phyloP scores from a whole-genome alignment of 2,113 vertebrate species.

The Macheiramphus alcinus region DNA sequence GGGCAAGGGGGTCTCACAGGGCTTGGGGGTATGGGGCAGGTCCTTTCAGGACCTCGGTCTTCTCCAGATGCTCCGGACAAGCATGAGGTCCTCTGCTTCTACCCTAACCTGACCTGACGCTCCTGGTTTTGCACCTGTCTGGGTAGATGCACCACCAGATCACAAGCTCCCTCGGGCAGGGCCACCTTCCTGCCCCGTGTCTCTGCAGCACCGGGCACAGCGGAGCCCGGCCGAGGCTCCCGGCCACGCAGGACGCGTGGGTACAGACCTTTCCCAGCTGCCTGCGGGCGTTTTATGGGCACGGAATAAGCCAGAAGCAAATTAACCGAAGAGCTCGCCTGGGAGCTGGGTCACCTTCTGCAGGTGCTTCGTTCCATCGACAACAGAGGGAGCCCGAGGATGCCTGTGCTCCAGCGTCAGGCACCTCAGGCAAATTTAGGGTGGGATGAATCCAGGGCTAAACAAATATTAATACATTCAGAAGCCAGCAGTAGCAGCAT shows the following conservation, averaged over 20 bases:
- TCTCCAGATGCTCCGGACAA: not conserved
- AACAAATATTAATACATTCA: not conserved
- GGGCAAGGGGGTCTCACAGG: not conserved
- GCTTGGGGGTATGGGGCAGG: too few species aligned
- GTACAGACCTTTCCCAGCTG: not conserved
- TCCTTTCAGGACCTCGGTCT: not conserved
- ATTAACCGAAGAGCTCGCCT: not conserved
- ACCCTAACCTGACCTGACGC: not conserved
- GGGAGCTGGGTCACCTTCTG: not conserved
- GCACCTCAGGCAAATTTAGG: not conserved
- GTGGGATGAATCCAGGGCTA: not conserved
- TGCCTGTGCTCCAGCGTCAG: not conserved
- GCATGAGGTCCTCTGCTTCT: not conserved
- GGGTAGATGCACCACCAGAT: not conserved
- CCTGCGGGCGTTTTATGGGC: not conserved
- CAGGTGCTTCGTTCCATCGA: not conserved
- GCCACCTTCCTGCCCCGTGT: not conserved
- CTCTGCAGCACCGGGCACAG: not conserved
- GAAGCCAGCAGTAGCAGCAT: not conserved
- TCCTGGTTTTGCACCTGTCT: not conserved
- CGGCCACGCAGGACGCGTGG: rapidly evolving
- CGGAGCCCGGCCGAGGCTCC: rapidly evolving
- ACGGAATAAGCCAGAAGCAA: not conserved
- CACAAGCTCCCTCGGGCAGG: not conserved
- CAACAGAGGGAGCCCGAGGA: conserved; percentile 61